Conservation (phyloP, 2,113 vertebrate species). For the Nymphicus hollandicus region DNA sequence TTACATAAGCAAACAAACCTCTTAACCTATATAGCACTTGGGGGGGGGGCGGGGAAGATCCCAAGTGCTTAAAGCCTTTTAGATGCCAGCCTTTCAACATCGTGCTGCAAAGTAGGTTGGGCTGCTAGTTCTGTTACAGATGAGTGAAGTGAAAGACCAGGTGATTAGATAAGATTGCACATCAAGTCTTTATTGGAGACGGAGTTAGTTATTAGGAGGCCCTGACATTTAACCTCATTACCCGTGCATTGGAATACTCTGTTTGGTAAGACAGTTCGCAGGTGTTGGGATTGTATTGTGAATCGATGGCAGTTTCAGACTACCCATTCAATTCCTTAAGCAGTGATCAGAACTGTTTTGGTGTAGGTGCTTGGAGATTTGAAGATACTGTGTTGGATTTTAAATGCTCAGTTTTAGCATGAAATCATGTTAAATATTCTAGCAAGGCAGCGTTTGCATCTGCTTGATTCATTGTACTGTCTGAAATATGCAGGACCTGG, state of each 20-base stretch:
- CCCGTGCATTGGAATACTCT: background rate
- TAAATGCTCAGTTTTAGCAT: background rate
- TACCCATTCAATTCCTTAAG: background rate
- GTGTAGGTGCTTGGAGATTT: background rate
- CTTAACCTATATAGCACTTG: background rate
- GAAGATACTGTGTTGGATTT: background rate
- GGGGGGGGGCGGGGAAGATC: background rate
- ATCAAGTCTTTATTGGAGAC: background rate
- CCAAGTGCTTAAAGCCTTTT: background rate
- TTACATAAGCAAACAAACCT: background rate
- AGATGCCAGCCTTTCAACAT: background rate
- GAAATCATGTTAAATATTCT: background rate
- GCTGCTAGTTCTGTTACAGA: background rate
- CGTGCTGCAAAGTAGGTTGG: background rate
- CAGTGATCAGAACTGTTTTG: background rate
- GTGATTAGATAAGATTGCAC: constrained; percentile 8
- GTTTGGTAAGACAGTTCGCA: background rate
- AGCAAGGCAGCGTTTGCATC: accelerated
- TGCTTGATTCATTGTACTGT: background rate
- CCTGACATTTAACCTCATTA: background rate
- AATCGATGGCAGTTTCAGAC: background rate
- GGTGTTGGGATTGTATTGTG: background rate
- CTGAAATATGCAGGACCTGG: background rate
- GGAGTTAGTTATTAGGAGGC: constrained; percentile 23
- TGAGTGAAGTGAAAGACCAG: background rate